A percentile compares a stretch with the other conserved stretches of the same genome.
Evolutionary conservation across 2,888 invertebrate species (phyloP).

Genomic region (Pyrgus malvae): DNA sequence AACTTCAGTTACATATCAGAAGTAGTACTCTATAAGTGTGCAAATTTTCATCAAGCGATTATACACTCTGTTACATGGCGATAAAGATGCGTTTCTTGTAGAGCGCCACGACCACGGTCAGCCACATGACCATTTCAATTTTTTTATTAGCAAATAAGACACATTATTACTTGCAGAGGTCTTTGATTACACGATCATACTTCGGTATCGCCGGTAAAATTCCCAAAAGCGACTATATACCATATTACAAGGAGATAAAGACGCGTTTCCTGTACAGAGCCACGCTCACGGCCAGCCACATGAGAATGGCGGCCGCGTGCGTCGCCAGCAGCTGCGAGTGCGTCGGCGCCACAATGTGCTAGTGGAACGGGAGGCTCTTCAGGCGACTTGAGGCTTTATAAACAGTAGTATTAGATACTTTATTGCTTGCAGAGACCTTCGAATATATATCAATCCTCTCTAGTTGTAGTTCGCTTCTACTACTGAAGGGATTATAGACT

Average conservation of each 20-base stretch:
- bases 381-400: no score
- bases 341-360: conserved; percentile 80
- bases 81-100: conserved; percentile 86
- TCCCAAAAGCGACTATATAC: neutral
- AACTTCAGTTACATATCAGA: neutral
- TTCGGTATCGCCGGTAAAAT: no score
- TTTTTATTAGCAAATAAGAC: no score
- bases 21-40: no score
- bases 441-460: no score
- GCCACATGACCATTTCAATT: no score
- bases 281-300: conserved; percentile 90
- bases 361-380: conserved; percentile 86
- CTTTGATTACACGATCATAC: conserved; percentile 45
- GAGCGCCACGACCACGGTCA: conserved; percentile 84
- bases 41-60: no score
- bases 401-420: no score
- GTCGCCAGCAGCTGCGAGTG: conserved; percentile 86
- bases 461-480: no score
- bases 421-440: no score
- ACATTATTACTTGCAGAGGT: conserved; percentile 61
- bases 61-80: conserved; percentile 70
- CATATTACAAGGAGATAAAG: conserved; percentile 83
- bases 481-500: no score
- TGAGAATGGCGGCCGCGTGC: conserved; percentile 86
- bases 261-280: conserved; percentile 84